phyloP scores from a whole-genome alignment of 2,797 vertebrate genomes.

The Catamblyrhynchus diadema region DNA sequence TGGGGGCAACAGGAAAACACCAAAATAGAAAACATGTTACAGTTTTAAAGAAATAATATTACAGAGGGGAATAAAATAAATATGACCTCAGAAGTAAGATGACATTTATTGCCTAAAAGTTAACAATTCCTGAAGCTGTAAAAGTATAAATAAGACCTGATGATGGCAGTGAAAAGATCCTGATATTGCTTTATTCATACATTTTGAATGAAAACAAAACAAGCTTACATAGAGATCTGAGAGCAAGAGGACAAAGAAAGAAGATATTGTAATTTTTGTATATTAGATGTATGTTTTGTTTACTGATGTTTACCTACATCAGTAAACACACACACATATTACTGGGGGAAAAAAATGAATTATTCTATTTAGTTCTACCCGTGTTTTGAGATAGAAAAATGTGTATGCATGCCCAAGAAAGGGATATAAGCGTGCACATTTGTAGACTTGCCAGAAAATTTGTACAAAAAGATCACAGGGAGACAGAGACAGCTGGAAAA shows the following conservation, averaged over 20 bases:
- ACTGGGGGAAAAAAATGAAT: neutral
- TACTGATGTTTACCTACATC: neutral
- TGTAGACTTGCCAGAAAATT: constrained; percentile 69
- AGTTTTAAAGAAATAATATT: constrained; percentile 61
- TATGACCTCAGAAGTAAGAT: constrained; percentile 20
- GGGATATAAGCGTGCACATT: constrained; percentile 40
- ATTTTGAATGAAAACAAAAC: constrained; percentile 63
- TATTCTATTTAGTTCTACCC: constrained; percentile 40
- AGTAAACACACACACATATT: constrained; percentile 42
- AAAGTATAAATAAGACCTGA: constrained; percentile 58
- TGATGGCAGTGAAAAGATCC: constrained; percentile 52
- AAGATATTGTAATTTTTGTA: neutral
- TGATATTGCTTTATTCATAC: constrained; percentile 62
- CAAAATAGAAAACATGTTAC: constrained; percentile 61
- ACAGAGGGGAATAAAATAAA: constrained; percentile 48
- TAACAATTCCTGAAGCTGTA: constrained; percentile 59
- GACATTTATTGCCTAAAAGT: constrained; percentile 45
- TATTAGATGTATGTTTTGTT: neutral
- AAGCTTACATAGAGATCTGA: constrained; percentile 24
- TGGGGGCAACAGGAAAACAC: constrained; percentile 54
- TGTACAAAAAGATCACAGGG: constrained; percentile 75
- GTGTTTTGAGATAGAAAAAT: constrained; percentile 28
- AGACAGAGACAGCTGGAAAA: constrained; percentile 79
- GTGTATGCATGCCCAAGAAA: constrained; percentile 16
- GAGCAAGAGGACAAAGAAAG: constrained; percentile 8